Conservation (phyloP, 2,888 invertebrate genomes). For the Folsomia candida region DNA sequence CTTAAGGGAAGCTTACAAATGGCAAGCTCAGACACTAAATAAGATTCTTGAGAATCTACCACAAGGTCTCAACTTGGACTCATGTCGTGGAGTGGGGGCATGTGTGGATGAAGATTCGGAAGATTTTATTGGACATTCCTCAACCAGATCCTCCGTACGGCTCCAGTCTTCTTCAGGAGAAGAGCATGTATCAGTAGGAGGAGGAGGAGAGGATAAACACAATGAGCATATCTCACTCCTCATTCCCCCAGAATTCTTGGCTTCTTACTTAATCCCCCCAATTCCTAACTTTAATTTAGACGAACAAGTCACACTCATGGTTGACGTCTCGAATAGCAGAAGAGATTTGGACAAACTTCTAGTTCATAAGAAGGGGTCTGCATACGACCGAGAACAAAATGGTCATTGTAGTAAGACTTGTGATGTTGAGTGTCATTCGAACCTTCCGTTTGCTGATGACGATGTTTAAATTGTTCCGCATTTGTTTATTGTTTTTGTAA, state of each 20-base stretch:
- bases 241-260: conserved; percentile 42
- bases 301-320: neutral
- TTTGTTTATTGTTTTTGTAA: no score
- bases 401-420: neutral
- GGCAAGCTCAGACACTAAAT: conserved; percentile 90
- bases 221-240: conserved; percentile 44
- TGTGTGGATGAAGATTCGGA: conserved; percentile 62
- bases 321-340: neutral
- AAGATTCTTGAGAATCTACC: conserved; percentile 91
- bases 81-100: conserved; percentile 74
- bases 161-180: neutral
- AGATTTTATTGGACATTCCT: neutral
- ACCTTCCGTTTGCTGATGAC: neutral
- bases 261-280: conserved; percentile 16
- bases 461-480: neutral
- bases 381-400: neutral
- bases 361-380: neutral
- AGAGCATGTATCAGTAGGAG: no score
- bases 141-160: neutral
- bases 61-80: conserved; percentile 53
- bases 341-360: no score
- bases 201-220: conserved; percentile 23
- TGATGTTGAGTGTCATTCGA: neutral
- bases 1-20: conserved; percentile 88
- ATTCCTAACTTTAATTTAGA: neutral